Percentiles rank a stretch among this genome's conserved stretches.
These are phyloP conservation scores for Lemur catta DNA, from an alignment of 2,797 vertebrate genomes.

Conservation along the genomic window DNA sequence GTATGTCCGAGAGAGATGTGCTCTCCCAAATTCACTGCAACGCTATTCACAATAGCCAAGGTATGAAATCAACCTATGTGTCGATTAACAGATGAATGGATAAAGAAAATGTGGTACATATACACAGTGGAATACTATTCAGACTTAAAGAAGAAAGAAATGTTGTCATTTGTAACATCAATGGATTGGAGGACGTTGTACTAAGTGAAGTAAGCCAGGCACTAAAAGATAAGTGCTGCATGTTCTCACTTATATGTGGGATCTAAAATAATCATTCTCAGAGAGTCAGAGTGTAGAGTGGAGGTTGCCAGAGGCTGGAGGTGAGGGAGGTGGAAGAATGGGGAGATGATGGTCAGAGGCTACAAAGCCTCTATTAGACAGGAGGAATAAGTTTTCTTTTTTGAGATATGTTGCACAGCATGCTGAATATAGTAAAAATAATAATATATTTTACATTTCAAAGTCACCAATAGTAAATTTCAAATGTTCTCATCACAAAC, in stretches of 20 bases:
- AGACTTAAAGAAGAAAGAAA: not conserved
- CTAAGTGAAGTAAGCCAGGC: not conserved
- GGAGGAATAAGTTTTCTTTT: not conserved
- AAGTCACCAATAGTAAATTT: not conserved
- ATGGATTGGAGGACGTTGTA: not conserved
- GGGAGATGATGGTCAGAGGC: not conserved
- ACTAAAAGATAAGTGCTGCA: not conserved
- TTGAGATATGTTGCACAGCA: not conserved
- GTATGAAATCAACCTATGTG: not conserved
- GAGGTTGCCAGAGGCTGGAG: too few relatives aligned
- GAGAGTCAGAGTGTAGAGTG: not conserved
- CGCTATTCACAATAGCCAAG: not conserved
- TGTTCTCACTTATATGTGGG: not conserved
- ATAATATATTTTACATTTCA: not conserved
- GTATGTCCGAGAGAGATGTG: not conserved
- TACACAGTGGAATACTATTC: not conserved
- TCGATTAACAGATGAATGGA: not conserved
- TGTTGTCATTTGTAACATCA: not conserved
- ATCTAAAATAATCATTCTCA: not conserved
- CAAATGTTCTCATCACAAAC: not conserved
- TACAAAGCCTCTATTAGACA: not conserved
- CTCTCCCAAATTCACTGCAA: not conserved
- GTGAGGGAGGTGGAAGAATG: not conserved
- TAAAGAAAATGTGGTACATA: not conserved
- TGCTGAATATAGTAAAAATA: not conserved